phyloP scores from a whole-genome alignment of 2,888 invertebrate species.

The Arenicola marina region DNA sequence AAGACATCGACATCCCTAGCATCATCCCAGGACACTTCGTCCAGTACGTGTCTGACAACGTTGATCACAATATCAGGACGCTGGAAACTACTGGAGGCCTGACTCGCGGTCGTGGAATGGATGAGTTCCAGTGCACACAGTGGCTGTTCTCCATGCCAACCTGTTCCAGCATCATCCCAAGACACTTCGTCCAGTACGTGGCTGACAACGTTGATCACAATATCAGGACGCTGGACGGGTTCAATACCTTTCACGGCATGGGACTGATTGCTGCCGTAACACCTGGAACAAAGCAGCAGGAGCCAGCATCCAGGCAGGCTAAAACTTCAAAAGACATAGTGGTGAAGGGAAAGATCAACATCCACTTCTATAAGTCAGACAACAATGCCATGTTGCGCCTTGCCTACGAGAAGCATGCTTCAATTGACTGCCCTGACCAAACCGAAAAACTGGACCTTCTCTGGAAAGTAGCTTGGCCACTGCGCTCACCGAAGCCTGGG shows the following conservation, averaged over 20 bases:
- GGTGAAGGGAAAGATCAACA: background rate
- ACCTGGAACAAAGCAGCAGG: background rate
- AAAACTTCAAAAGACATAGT: background rate
- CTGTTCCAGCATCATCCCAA: conserved; percentile 20
- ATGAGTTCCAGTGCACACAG: conserved; percentile 17
- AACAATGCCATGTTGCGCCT: background rate
- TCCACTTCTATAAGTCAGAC: background rate
- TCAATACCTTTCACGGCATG: conserved; percentile 18
- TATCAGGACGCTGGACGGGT: conserved; percentile 15
- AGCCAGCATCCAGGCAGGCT: background rate
- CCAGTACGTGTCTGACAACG: conserved; percentile 19
- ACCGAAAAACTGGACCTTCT: background rate
- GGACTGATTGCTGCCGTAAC: conserved; percentile 9
- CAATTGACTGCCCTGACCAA: background rate
- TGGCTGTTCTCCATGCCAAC: conserved; percentile 30
- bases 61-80: conserved; percentile 22
- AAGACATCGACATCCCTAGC: conserved; percentile 12
- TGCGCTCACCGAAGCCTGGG: background rate
- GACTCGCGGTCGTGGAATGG: conserved; percentile 15
- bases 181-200: conserved; percentile 12
- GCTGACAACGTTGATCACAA: conserved; percentile 27
- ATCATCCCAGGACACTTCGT: conserved; percentile 7
- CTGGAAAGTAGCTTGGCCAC: background rate
- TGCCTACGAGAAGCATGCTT: too few species aligned
- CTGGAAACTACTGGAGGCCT: conserved; percentile 36